Evolutionary conservation across 1,140 invertebrate genomes (phyloP), one percentile per base, ranked within the genome.

Genomic region (Acromyrmex echinatior): DNA sequence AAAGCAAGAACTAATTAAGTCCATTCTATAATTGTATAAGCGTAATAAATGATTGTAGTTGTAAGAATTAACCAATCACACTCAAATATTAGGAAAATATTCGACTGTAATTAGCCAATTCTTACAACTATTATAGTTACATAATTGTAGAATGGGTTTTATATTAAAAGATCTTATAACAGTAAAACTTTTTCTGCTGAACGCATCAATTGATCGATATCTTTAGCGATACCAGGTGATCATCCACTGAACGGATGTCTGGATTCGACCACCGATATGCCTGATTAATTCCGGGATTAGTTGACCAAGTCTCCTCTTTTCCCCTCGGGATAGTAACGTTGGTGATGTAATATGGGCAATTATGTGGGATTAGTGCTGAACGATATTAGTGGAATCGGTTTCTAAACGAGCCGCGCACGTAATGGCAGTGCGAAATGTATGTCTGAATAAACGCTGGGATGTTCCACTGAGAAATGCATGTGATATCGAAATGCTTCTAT

Each of bases 371-470:
- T 74, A 76, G n/a, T 16, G n/a, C 14, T 9, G 35, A 60, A 25
- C 18, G 68, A 28, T 71, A 71, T 18, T 21, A n/a, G 10, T 58
- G 31, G 25, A 58, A 16, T 70, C n/a, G n/a, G 39, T 49, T 51
- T 16, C 14, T 39, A 18, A 28, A 28, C 3, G 21, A 45, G n/a
- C 35, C 21, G 21, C 66, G 39, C 39, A 3, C 10, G 53, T 39
- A 56, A 60, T 21, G 9, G 39, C 10, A 45, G 39, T 45, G n/a
- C 39, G 12, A 51, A 39, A 73, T 73, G 16, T n/a, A 56, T 25
- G 73, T 76, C 31, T 25, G 73, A 76, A 76, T 51, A 76, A 60
- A 16, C 73, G 53, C 10, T 5, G 31, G 12, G 53, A 16, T 35
- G 31, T 60, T 60, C 53, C 35, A 60, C 73, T 76, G 31, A 56